phyloP scores from a whole-genome alignment of 2,888 invertebrate species.

The Leptura quadrifasciata region DNA sequence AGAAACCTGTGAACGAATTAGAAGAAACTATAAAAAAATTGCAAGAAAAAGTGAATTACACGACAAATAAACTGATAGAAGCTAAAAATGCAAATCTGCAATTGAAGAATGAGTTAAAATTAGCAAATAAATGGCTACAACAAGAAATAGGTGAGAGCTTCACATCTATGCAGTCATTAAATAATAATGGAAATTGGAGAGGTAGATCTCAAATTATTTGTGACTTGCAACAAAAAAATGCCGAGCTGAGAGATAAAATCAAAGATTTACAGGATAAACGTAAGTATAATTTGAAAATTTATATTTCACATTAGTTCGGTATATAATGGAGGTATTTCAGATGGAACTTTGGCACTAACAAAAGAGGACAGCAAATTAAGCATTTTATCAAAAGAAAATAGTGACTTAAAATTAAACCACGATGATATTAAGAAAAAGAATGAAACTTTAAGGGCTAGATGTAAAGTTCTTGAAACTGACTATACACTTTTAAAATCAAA shows the following conservation, averaged over 20 bases:
- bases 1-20: slow-evolving; percentile 66
- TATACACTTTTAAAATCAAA: slow-evolving; percentile 77
- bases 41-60: slow-evolving; percentile 77
- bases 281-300: slow-evolving; percentile 37
- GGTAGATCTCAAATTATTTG: slow-evolving; percentile 87
- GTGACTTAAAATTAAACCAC: slow-evolving; percentile 75
- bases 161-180: slow-evolving; percentile 79
- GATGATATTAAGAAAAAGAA: slow-evolving; percentile 79
- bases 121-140: slow-evolving; percentile 84
- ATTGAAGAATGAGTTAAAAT: slow-evolving; percentile 82
- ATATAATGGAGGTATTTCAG: slow-evolving; percentile 5
- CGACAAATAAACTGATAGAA: slow-evolving; percentile 81
- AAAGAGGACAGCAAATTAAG: slow-evolving; percentile 51
- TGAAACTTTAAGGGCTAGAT: slow-evolving; percentile 81
- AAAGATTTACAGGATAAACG: slow-evolving; percentile 66
- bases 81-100: slow-evolving; percentile 82
- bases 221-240: slow-evolving; percentile 81
- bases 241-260: slow-evolving; percentile 81
- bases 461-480: slow-evolving; percentile 82
- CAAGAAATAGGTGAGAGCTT: slow-evolving; percentile 86
- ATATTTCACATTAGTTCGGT: background rate
- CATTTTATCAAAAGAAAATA: slow-evolving; percentile 77
- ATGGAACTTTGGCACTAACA: background rate
- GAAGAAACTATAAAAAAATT: slow-evolving; percentile 78
- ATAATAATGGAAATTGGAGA: slow-evolving; percentile 81